Evolutionary conservation across 2,888 invertebrate species (phyloP).

Genomic region (Napeogenes sylphis): DNA sequence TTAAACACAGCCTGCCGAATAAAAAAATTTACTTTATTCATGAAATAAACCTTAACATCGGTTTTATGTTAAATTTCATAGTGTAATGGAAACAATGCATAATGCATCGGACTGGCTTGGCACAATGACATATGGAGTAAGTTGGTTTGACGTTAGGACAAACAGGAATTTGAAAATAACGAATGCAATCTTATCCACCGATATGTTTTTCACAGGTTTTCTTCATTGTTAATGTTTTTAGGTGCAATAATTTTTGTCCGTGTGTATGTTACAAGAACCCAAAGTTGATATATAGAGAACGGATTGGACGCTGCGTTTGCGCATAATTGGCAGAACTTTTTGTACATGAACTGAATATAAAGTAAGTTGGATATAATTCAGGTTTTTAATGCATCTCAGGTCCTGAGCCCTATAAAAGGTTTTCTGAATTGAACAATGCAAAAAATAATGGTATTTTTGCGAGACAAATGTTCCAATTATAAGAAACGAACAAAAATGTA

Average conservation of each 20-base stretch:
- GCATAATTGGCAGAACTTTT: conserved; percentile 72
- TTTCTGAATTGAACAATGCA: conserved; percentile 20
- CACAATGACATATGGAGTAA: conserved; percentile 73
- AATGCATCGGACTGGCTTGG: conserved; percentile 64
- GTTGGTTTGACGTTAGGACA: conserved; percentile 66
- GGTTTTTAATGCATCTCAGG: conserved; percentile 46
- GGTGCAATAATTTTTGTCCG: conserved; percentile 52
- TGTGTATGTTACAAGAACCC: conserved; percentile 51
- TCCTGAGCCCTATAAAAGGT: conserved; percentile 27
- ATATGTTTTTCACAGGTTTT: conserved; percentile 61
- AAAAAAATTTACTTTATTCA: conserved; percentile 73
- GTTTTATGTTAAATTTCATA: conserved; percentile 74
- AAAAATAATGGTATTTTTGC: conserved; percentile 27
- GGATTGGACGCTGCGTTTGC: conserved; percentile 53
- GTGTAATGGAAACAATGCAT: conserved; percentile 77
- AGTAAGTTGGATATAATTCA: conserved; percentile 61
- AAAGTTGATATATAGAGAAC: conserved; percentile 62
- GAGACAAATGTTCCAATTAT: conserved; percentile 30
- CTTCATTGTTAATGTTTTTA: conserved; percentile 52
- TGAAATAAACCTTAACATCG: conserved; percentile 72
- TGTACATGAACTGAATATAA: conserved; percentile 65
- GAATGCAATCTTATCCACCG: conserved; percentile 43
- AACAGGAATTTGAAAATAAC: conserved; percentile 57
- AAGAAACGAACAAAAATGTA: conserved; percentile 10
- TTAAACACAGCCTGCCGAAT: conserved; percentile 44